Evolutionary conservation across 1,140 invertebrate genomes (phyloP).

Genomic region (Tenebrio molitor): DNA sequence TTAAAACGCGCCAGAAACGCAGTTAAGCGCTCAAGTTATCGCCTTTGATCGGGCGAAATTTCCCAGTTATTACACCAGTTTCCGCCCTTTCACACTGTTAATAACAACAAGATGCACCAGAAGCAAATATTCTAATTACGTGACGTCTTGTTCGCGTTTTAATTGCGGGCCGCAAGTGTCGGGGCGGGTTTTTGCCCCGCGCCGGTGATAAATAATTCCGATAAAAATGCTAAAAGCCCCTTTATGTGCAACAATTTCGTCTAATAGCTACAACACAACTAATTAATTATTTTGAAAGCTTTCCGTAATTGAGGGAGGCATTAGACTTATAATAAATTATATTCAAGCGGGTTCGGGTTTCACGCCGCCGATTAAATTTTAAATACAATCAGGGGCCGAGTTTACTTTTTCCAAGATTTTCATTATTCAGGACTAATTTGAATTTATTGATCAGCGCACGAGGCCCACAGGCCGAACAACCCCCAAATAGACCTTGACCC

Average conservation of each 20-base stretch:
- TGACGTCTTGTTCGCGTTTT: not conserved
- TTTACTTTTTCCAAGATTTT: constrained; percentile 10
- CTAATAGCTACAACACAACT: constrained; percentile 31
- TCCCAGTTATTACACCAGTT: too few relatives aligned
- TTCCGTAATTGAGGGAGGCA: constrained; percentile 22
- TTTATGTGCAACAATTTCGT: constrained; percentile 25
- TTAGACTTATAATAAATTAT: constrained; percentile 36
- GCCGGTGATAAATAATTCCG: constrained; percentile 22
- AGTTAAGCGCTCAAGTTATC: too few relatives aligned
- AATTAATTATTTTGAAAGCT: constrained; percentile 41
- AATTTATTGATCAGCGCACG: constrained; percentile 6
- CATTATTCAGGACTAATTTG: constrained; percentile 19
- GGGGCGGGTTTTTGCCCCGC: constrained; percentile 5
- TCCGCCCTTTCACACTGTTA: too few relatives aligned
- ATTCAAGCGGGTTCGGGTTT: not conserved
- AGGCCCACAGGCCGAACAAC: not conserved
- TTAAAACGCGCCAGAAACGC: too few relatives aligned
- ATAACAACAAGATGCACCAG: too few relatives aligned
- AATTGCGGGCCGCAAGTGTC: not conserved
- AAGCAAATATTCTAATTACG: too few relatives aligned
- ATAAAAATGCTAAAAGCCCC: constrained; percentile 28
- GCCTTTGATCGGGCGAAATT: too few relatives aligned
- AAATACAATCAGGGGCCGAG: not conserved
- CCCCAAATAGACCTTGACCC: not conserved
- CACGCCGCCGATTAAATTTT: constrained; percentile 15